Evolutionary conservation across 2,113 vertebrate genomes (phyloP).

Genomic region (Turnix velox): DNA sequence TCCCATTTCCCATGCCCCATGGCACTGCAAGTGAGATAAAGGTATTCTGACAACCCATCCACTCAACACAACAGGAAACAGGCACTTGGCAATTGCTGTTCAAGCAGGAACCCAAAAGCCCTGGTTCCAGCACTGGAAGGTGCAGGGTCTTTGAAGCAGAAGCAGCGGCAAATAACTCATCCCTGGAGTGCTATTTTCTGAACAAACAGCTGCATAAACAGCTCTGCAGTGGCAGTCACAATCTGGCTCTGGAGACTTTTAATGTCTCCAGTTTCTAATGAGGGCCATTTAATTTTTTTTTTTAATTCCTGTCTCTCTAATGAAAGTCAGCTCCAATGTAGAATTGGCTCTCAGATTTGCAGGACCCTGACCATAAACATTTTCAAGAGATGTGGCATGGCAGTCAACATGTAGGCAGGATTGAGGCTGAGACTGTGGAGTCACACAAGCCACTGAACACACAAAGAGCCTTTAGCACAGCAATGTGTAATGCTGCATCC

Average conservation of each 20-base stretch:
- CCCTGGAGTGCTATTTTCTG: neutral
- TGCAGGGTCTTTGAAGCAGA: neutral
- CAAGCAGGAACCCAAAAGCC: neutral
- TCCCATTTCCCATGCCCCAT: neutral
- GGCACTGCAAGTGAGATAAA: neutral
- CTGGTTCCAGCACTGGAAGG: neutral
- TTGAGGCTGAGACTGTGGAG: conserved; percentile 4
- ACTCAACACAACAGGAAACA: neutral
- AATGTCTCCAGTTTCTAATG: conserved; percentile 24
- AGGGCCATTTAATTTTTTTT: conserved; percentile 21
- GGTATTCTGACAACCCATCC: neutral
- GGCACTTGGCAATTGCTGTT: neutral
- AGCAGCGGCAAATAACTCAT: neutral
- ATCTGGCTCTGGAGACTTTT: conserved; percentile 9
- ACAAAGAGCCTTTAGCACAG: neutral
- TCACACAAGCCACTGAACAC: conserved; percentile 1
- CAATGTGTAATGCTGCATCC: neutral
- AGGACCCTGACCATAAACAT: neutral
- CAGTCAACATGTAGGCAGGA: neutral
- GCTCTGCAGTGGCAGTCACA: neutral
- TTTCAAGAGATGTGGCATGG: neutral
- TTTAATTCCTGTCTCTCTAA: neutral
- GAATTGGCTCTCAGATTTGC: neutral
- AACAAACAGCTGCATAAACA: conserved; percentile 43
- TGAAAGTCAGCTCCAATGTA: neutral